Percentiles rank a stretch among this genome's conserved stretches.
phyloP scores from a whole-genome alignment of 1,140 invertebrate species.

The Matsumurasca onukii region DNA sequence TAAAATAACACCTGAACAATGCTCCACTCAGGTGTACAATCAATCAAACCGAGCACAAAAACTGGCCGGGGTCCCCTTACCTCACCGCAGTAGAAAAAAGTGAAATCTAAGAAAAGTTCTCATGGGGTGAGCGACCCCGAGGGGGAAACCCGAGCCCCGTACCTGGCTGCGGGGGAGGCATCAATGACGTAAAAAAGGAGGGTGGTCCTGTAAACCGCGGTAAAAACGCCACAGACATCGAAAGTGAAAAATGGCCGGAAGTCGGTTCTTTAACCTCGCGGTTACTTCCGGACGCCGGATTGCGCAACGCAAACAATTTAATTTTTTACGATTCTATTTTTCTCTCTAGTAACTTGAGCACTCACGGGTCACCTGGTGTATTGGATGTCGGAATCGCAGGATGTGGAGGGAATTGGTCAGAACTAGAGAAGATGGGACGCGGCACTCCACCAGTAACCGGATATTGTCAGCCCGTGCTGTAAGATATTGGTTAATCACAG shows the following conservation, averaged over 20 bases:
- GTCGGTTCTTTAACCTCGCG: slow-evolving; percentile 4
- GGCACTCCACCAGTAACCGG: too few species aligned
- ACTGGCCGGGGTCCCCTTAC: neutral
- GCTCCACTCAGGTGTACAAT: neutral
- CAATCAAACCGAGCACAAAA: slow-evolving; percentile 7
- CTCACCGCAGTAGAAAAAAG: slow-evolving; percentile 2
- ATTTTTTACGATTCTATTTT: too few species aligned
- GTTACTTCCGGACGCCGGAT: slow-evolving; percentile 9
- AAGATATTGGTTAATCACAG: too few species aligned
- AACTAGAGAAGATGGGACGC: too few species aligned
- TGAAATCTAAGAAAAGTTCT: slow-evolving; percentile 3
- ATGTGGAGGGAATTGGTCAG: slow-evolving; percentile 19
- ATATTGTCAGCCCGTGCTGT: too few species aligned
- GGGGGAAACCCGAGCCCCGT: neutral
- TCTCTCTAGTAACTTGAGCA: neutral
- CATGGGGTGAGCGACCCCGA: slow-evolving; percentile 14
- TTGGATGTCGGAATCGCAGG: neutral
- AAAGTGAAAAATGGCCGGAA: slow-evolving; percentile 23
- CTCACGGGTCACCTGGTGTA: neutral
- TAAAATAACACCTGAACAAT: neutral
- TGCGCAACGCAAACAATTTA: slow-evolving; percentile 19
- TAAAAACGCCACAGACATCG: slow-evolving; percentile 14
- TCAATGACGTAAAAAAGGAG: neutral
- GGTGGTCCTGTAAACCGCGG: neutral
- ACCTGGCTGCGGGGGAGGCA: neutral